Conservation (phyloP, 37 sponge, comb jelly and placozoan species). For the Haliclona indistincta region DNA sequence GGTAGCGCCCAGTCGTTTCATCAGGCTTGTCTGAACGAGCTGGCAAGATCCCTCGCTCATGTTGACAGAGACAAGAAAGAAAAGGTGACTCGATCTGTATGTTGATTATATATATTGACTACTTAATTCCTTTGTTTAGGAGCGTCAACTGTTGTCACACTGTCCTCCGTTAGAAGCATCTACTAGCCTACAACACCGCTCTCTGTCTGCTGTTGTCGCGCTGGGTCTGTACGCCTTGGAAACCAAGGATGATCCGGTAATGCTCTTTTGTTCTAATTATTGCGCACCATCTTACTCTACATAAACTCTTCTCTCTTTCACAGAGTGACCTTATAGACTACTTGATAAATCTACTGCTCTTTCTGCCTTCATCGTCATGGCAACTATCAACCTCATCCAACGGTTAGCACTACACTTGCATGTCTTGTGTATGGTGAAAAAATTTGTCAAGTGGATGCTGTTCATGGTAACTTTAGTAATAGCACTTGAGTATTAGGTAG, state of each 20-base stretch:
- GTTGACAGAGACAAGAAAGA: slow-evolving; percentile 17
- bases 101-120: not conserved
- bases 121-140: slow-evolving; percentile 1
- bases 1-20: slow-evolving; percentile 29
- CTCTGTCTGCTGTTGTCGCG: slow-evolving; percentile 47
- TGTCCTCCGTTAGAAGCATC: slow-evolving; percentile 39
- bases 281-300: no score
- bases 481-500: no score
- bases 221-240: slow-evolving; percentile 62
- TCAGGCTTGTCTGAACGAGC: slow-evolving; percentile 40
- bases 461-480: no score
- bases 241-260: slow-evolving; percentile 13
- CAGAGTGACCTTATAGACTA: no score
- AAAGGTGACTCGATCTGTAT: slow-evolving; percentile 35
- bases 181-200: slow-evolving; percentile 32
- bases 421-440: no score
- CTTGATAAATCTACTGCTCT: no score
- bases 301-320: no score
- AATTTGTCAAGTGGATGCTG: no score
- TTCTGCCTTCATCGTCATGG: no score
- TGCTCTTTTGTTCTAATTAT: no score
- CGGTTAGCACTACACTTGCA: no score
- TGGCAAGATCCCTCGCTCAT: slow-evolving; percentile 37
- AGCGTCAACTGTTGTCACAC: slow-evolving; percentile 37
- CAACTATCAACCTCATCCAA: no score